phyloP scores from a whole-genome alignment of 2,888 invertebrate species.

The Brenthis hecate region DNA sequence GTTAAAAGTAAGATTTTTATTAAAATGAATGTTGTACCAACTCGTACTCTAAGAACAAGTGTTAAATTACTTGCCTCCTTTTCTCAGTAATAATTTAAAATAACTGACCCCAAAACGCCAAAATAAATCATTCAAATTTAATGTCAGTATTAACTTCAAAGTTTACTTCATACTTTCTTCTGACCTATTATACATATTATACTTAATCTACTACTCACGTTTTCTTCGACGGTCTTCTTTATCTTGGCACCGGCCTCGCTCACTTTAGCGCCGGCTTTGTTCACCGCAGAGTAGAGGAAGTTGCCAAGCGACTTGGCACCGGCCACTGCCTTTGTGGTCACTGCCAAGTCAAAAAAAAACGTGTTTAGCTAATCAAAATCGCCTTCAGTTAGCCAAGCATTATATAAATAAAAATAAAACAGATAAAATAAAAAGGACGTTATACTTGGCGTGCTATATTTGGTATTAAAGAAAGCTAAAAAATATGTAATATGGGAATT shows the following conservation, averaged over 20 bases:
- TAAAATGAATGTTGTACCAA: no score
- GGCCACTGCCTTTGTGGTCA: constrained; percentile 94
- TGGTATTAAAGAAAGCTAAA: no score
- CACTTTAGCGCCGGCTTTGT: constrained; percentile 96
- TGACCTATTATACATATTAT: background rate
- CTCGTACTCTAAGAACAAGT: no score
- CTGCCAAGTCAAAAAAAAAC: constrained; percentile 61
- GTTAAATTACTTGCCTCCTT: no score
- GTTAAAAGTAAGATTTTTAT: no score
- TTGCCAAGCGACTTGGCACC: constrained; percentile 95
- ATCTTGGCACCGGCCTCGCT: constrained; percentile 95
- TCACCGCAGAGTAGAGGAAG: constrained; percentile 96
- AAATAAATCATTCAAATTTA: no score
- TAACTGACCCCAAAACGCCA: no score
- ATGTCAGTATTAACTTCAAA: background rate
- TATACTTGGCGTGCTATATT: no score
- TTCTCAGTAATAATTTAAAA: no score
- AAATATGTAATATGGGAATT: no score
- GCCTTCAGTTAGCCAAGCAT: background rate
- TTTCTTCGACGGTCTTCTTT: constrained; percentile 98
- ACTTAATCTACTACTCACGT: constrained; percentile 84
- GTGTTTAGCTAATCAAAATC: background rate
- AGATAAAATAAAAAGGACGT: background rate
- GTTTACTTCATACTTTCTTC: background rate
- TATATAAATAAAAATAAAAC: background rate